These are phyloP conservation scores for Apeira syringaria DNA, from an alignment of 2,888 invertebrate genomes.

Conservation along the genomic window DNA sequence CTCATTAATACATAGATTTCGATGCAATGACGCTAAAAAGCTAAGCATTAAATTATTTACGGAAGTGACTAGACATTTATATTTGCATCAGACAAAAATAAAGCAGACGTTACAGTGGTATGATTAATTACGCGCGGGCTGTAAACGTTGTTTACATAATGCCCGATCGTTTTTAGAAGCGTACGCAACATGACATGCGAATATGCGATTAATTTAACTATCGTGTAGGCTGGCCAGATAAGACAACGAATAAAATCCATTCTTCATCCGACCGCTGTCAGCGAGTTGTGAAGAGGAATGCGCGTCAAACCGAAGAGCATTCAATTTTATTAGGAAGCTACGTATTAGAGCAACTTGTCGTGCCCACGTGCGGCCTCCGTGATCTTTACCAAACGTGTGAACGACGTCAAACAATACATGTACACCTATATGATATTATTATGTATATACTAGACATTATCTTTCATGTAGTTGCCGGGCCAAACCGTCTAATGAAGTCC, in stretches of 20 bases:
- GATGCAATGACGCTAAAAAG: background rate
- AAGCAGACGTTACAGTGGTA: constrained; percentile 28
- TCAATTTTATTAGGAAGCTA: constrained; percentile 75
- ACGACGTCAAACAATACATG: constrained; percentile 41
- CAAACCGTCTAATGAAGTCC: constrained; percentile 32
- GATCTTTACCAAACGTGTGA: constrained; percentile 53
- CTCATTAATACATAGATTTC: too few relatives aligned
- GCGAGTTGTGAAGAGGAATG: constrained; percentile 38
- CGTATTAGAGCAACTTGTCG: constrained; percentile 56
- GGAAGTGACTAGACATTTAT: constrained; percentile 28
- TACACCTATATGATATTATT: constrained; percentile 23
- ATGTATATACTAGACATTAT: constrained; percentile 33
- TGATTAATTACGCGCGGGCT: constrained; percentile 28
- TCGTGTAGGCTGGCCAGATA: constrained; percentile 18
- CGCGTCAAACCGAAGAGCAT: constrained; percentile 39
- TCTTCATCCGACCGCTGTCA: constrained; percentile 36
- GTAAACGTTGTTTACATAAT: constrained; percentile 24
- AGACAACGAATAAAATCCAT: constrained; percentile 39
- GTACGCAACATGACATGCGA: constrained; percentile 19
- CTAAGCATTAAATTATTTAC: constrained; percentile 5
- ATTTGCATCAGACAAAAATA: constrained; percentile 28
- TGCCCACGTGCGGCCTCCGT: constrained; percentile 56
- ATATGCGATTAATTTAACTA: constrained; percentile 10
- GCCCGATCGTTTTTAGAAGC: constrained; percentile 21
- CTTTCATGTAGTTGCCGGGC: constrained; percentile 35